phyloP scores from a whole-genome alignment of 2,113 vertebrate species.

The Prinia subflava region DNA sequence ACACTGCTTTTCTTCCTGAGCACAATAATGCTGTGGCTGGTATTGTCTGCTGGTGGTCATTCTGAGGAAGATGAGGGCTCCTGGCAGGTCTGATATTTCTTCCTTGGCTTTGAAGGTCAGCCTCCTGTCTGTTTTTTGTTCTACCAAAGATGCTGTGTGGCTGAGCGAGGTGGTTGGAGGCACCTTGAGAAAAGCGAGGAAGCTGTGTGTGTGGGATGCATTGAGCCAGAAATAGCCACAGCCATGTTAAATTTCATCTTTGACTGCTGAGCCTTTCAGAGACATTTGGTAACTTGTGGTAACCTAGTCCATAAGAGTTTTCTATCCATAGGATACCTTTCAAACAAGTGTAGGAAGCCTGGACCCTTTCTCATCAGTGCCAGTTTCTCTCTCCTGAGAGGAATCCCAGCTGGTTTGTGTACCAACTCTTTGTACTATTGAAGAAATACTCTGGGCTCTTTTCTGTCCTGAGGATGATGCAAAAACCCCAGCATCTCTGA shows the following conservation, averaged over 20 bases:
- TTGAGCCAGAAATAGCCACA: background rate
- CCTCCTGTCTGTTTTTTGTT: background rate
- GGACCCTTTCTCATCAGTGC: background rate
- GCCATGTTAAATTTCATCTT: background rate
- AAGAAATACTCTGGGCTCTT: background rate
- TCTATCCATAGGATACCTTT: background rate
- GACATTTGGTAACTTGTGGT: background rate
- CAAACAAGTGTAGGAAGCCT: background rate
- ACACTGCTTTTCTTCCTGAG: background rate
- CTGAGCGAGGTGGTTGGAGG: rapidly evolving
- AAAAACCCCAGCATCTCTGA: background rate
- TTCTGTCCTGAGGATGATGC: background rate
- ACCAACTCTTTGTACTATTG: background rate
- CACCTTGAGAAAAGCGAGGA: background rate
- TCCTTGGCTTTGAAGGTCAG: background rate
- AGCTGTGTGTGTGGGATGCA: background rate
- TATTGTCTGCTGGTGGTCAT: background rate
- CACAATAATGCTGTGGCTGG: background rate
- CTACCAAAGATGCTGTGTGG: background rate
- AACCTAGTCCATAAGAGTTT: background rate
- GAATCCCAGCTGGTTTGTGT: background rate
- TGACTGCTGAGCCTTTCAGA: background rate
- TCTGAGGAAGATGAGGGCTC: background rate
- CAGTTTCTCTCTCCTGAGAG: background rate
- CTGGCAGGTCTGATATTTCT: background rate